phyloP scores from a whole-genome alignment of 92 coral and sea anemone species.

The Hydrozoanthus gracilis region DNA sequence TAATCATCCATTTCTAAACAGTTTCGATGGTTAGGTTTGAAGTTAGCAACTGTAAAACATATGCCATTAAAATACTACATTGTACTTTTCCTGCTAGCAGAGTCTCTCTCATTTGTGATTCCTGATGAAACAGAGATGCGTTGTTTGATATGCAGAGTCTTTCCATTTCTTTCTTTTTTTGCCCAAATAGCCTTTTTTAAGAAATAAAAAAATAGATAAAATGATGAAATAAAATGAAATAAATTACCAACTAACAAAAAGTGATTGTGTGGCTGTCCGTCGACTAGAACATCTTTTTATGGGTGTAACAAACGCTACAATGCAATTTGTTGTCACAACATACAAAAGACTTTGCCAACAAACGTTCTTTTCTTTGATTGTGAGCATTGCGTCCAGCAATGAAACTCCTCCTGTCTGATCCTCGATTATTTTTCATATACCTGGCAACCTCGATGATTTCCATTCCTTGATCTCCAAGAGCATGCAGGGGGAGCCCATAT shows the following conservation, averaged over 20 bases:
- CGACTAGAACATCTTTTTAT: not conserved
- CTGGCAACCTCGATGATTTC: constrained; percentile 55
- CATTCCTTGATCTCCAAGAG: constrained; percentile 2
- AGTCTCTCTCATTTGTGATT: too few relatives aligned
- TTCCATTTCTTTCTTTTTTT: too few relatives aligned
- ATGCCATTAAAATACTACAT: too few relatives aligned
- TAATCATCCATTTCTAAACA: too few relatives aligned
- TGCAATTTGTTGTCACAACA: constrained; percentile 7
- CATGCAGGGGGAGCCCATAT: not conserved
- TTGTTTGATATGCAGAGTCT: too few relatives aligned
- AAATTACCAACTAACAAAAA: too few relatives aligned
- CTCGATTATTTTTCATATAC: constrained; percentile 43
- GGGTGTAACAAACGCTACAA: not conserved
- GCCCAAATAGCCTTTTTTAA: too few relatives aligned
- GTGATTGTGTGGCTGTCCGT: not conserved
- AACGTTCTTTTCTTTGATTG: constrained; percentile 30
- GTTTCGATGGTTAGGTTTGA: too few relatives aligned
- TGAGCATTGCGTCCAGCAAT: constrained; percentile 51
- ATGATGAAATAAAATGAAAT: too few relatives aligned
- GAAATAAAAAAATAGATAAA: too few relatives aligned
- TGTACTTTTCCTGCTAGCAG: not conserved
- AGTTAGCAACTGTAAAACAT: too few relatives aligned
- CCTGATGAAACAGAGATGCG: too few relatives aligned
- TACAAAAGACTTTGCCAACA: constrained; percentile 44
- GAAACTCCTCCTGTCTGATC: constrained; percentile 48